Evolutionary conservation across 37 sponge, comb jelly and placozoan genomes (phyloP), one percentile per base, ranked within the genome.

Genomic region (Petrosia ficiformis): DNA sequence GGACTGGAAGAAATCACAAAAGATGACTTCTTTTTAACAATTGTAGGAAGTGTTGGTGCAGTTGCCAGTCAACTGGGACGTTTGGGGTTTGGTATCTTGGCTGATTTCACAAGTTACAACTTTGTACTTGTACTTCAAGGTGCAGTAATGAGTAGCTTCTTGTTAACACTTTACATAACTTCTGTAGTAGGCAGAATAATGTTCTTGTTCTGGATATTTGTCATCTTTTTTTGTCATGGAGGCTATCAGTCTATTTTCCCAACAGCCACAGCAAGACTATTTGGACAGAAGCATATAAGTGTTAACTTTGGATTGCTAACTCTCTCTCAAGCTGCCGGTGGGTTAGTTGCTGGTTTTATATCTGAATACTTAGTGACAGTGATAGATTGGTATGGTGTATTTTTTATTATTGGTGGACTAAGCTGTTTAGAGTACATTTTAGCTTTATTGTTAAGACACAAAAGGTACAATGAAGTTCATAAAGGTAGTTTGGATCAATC

Each of bases 181-280:
- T 70, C 59, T 8, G 30, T 71, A 1, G 74, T 57, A 1, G 77
- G 78, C 16, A 63, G 68, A 38, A 19, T 31, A 29, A 52, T 85
- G 54, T 89, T 60, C 71, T 78, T 85, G 26, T 64, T 96, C 3
- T 96, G 83, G 91, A 82, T 90, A n/a, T 87, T 82, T 33, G 44
- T 78, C 25, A 69, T 96, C 42, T 87, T 86, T 84, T 90, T 92
- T 78, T 96, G 97, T 72, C 43, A 90, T 1, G 97, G 97, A 0
- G 97, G 97, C 39, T 79, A 38, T 29, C 85, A 65, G 40, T 84
- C 84, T 25, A 30, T 89, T 1, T 86, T 94, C 39, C 90, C 94
- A 5, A 79, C 84, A 5, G 87, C 80, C 19, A 69, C 79, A 21
- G 87, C 87, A 28, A 68, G 80, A 28, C 54, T 69, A 54, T 93